Conservation (phyloP, 2,888 invertebrate genomes). For the Phaonia tiefii region DNA sequence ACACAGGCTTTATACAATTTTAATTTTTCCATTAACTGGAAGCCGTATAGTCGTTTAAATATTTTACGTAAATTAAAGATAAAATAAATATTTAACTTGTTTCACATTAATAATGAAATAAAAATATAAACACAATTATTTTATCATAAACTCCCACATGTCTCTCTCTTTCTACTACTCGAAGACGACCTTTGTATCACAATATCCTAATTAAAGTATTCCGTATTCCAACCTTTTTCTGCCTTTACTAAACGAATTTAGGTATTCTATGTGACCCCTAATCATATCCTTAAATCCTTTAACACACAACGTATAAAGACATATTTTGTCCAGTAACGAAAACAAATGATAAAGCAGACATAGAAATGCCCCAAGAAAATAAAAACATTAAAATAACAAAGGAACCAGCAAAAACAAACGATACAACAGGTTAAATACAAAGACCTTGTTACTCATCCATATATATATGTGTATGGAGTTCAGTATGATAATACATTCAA, state of each 20-base stretch:
- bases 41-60: no score
- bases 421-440: conserved; percentile 58
- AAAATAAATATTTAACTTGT: conserved; percentile 40
- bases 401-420: conserved; percentile 26
- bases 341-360: background rate
- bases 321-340: background rate
- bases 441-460: conserved; percentile 4
- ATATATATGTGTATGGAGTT: no score
- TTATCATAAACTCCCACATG: background rate
- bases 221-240: background rate
- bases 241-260: background rate
- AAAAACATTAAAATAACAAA: conserved; percentile 7
- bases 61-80: no score
- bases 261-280: conserved; percentile 27
- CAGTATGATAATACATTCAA: no score
- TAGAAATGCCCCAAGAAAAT: conserved; percentile 13
- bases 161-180: conserved; percentile 39
- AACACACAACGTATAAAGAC: conserved; percentile 24
- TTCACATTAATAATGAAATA: conserved; percentile 25
- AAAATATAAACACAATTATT: conserved; percentile 6
- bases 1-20: no score
- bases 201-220: conserved; percentile 58
- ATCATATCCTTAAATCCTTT: no score
- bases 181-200: conserved; percentile 26
- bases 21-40: no score